Base-by-base conservation (phyloP, 2,797 vertebrate genomes). In the Percopsis omiscomaycus region DNA sequence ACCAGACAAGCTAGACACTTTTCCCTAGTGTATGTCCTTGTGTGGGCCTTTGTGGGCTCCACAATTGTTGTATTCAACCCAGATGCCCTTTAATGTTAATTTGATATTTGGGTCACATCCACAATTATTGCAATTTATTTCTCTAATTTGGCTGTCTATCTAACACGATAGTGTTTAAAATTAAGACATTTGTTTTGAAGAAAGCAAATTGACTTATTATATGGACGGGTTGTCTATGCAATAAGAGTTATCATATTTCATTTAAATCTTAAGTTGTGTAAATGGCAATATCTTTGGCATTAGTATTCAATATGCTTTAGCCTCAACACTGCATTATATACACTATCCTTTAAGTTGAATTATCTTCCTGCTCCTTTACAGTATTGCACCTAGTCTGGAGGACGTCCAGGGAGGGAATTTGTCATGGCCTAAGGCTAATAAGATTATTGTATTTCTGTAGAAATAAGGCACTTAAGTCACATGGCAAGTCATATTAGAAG, bases 231-330 rank as follows among this genome's bases (percentile, higher is more conserved):
- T 28, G 22, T 1, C 48, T 49, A 60, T 61, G 48, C 74, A 75
- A 79, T 67, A 45, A 57, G 60, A 80, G 4, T 52, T 37, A 60
- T 76, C 8, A 64, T 69, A 71, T 61, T 67, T 63, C 13, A n/a
- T n/a, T n/a, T n/a, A 73, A 22, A 44, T 29, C 44, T 52, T 60
- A 71, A 15, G 28, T 75, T 71, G 69, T 27, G 13, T 47, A 52
- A 74, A 59, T 44, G 57, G 12, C 2, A 12, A 28, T 14, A 30
- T 79, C 66, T 64, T 80, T 84, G 53, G 16, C n/a, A 75, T 69
- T 27, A 68, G 63, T 65, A 42, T 51, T 66, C 71, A 22, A 44
- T 61, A 58, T 62, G 29, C 64, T 82, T 54, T 49, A 67, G 55
- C 56, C 48, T 14, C 45, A 32, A 44, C 10, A 57, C 60, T 67